These are phyloP conservation scores for Sturmia bella DNA, from an alignment of 2,888 invertebrate species.

Conservation along the genomic window DNA sequence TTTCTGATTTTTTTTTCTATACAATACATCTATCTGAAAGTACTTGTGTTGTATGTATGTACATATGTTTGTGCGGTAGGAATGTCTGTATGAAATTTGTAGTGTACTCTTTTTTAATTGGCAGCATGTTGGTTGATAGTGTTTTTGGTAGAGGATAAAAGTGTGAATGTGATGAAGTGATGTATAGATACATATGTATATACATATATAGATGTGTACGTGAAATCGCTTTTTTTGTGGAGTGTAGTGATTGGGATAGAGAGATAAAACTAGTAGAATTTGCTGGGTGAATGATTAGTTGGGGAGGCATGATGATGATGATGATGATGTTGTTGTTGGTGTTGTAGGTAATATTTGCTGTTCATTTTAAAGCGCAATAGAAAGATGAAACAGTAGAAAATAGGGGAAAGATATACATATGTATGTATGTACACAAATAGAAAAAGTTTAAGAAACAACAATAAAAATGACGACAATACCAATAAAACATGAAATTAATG, in stretches of 20 bases:
- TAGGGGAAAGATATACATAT: neutral
- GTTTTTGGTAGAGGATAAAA: conserved; percentile 52
- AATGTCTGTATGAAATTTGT: conserved; percentile 1
- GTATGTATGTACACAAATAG: too few species aligned
- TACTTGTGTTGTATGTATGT: neutral
- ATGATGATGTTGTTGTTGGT: conserved; percentile 19
- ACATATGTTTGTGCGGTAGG: too few species aligned
- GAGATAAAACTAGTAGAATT: conserved; percentile 42
- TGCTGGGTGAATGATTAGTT: conserved; percentile 20
- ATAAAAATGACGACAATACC: conserved; percentile 13
- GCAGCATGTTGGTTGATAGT: conserved; percentile 21
- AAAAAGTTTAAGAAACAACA: conserved; percentile 22
- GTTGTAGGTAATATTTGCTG: conserved; percentile 2
- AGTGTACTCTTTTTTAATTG: conserved; percentile 11
- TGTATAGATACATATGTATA: neutral
- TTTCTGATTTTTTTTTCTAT: conserved; percentile 50
- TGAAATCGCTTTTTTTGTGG: conserved; percentile 13
- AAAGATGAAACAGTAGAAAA: conserved; percentile 17
- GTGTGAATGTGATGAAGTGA: conserved; percentile 32
- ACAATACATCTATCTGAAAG: too few species aligned
- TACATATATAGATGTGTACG: neutral
- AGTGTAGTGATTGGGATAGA: conserved; percentile 49
- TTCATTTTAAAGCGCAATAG: conserved; percentile 46
- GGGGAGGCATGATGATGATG: conserved; percentile 28
- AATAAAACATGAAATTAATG: conserved; percentile 38